Conservation (phyloP, 2,888 invertebrate genomes). For the Reticulitermes lucifugus region DNA sequence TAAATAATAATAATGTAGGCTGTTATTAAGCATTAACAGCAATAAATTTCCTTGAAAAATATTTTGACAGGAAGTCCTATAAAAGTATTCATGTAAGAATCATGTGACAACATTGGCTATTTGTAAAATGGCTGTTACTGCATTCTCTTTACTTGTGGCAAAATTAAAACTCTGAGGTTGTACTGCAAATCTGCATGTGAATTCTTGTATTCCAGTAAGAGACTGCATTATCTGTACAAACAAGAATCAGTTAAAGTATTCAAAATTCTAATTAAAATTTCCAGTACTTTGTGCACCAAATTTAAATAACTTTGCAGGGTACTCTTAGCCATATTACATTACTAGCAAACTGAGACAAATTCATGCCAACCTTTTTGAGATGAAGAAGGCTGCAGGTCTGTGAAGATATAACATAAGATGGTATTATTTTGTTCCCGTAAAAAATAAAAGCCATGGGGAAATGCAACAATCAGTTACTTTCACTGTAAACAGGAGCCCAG, state of each 20-base stretch:
- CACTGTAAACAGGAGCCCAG: not conserved
- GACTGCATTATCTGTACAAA: not conserved
- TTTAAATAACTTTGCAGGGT: not conserved
- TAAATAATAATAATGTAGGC: too few species aligned
- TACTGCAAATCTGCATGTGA: slow-evolving; percentile 6
- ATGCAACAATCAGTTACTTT: slow-evolving; percentile 25
- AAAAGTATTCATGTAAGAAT: not conserved
- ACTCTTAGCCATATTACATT: not conserved
- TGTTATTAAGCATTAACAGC: too few species aligned
- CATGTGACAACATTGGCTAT: not conserved
- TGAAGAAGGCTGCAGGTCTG: slow-evolving; percentile 66
- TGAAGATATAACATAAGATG: slow-evolving; percentile 33
- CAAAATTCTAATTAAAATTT: not conserved
- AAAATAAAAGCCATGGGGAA: slow-evolving; percentile 24
- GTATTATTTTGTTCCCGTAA: slow-evolving; percentile 35
- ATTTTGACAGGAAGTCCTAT: too few species aligned
- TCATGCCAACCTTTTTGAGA: slow-evolving; percentile 63
- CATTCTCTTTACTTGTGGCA: not conserved
- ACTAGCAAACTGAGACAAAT: slow-evolving; percentile 39
- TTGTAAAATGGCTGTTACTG: not conserved
- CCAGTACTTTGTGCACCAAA: not conserved
- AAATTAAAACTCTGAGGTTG: not conserved
- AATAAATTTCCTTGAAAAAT: too few species aligned
- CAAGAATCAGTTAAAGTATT: not conserved
- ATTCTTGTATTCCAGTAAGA: not conserved